Evolutionary conservation across 2,113 vertebrate species (phyloP).

Genomic region (Taxidea taxus): DNA sequence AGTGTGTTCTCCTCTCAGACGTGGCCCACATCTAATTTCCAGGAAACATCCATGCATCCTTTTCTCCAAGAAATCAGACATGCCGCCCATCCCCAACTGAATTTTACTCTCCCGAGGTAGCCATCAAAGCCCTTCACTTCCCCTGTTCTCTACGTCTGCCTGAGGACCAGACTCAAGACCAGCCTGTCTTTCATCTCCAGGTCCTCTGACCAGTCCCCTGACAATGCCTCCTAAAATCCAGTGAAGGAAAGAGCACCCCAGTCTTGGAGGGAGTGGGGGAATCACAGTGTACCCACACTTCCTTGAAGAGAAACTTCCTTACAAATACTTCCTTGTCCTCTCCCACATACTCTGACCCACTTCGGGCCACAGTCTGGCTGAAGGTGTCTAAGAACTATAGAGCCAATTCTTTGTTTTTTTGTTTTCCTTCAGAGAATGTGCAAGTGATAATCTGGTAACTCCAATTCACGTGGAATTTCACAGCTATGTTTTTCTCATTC

Average conservation of each 20-base stretch:
- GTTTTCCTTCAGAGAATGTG: neutral
- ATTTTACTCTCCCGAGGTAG: neutral
- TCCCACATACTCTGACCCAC: too few relatives aligned
- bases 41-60: neutral
- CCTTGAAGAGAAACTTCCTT: neutral
- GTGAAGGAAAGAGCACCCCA: too few relatives aligned
- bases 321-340: neutral
- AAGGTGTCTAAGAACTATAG: neutral
- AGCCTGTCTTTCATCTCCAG: neutral
- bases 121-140: neutral
- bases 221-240: neutral
- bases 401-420: neutral
- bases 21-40: neutral
- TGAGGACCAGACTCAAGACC: neutral
- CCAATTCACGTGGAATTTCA: neutral
- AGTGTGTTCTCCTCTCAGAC: neutral
- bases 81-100: neutral
- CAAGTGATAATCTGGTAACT: neutral
- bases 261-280: neutral
- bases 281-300: neutral
- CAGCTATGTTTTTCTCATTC: neutral
- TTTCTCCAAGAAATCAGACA: neutral
- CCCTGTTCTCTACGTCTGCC: neutral
- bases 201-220: neutral
- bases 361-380: neutral